These are phyloP conservation scores for Scolanthus callimorphus DNA, from an alignment of 92 coral and sea anemone genomes.

Conservation along the genomic window DNA sequence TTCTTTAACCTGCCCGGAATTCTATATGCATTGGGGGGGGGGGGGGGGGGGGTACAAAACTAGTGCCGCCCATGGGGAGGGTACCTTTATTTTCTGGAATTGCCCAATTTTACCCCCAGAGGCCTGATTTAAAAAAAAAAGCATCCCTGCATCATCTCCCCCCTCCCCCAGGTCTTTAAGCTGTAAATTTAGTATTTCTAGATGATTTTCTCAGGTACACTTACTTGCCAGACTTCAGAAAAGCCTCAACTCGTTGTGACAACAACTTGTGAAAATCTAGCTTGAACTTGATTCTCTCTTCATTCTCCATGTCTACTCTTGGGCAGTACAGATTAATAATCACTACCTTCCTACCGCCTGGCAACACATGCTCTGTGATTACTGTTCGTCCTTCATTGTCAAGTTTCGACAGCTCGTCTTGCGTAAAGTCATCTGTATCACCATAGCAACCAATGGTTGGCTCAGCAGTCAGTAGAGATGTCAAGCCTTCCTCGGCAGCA, in stretches of 20 bases:
- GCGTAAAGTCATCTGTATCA: conserved; percentile 31
- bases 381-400: conserved; percentile 91
- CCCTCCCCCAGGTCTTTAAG: too few species aligned
- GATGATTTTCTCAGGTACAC: too few species aligned
- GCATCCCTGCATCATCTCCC: too few species aligned
- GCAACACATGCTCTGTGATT: conserved; percentile 68
- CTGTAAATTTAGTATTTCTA: too few species aligned
- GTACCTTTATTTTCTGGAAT: too few species aligned
- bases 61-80: too few species aligned
- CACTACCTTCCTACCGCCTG: conserved; percentile 59
- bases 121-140: too few species aligned
- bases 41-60: too few species aligned
- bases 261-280: conserved; percentile 73
- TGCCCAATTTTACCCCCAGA: too few species aligned
- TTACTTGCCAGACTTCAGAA: conserved; percentile 71
- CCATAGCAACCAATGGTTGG: conserved; percentile 67
- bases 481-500: conserved; percentile 86
- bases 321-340: conserved; percentile 94
- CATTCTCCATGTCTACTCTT: conserved; percentile 89
- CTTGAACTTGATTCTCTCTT: conserved; percentile 84
- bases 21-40: too few species aligned
- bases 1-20: too few species aligned
- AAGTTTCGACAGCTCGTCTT: conserved; percentile 65
- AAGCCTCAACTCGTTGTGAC: conserved; percentile 68
- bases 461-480: conserved; percentile 35